Evolutionary conservation across 2,113 vertebrate species (phyloP), one percentile per base, ranked within the genome.

Genomic region (Formicarius rufipectus): DNA sequence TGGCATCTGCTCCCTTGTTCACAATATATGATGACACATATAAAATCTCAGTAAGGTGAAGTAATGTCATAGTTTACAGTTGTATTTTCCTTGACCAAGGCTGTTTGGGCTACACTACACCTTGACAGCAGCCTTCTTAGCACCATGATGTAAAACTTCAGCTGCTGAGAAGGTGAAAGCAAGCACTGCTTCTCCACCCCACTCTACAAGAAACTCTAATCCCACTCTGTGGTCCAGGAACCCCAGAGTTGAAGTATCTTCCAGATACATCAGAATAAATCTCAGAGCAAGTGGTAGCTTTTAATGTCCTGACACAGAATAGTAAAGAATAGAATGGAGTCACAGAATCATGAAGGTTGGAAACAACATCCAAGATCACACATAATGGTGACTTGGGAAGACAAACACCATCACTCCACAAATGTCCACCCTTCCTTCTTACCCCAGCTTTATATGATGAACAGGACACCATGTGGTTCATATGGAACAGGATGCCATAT

Each of bases 41-140:
- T 64, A 60, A 92, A 87, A 84, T 87, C 94, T 92, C 66, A 56
- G 60, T 63, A 40, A 87, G 94, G 91, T 87, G 84, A 93, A 64
- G 53, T 74, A 53, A 27, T 76, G 91, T 56, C 49, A 0, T 75
- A 75, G 81, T 91, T 94, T 95, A 72, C 77, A 87, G 74, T 42
- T 89, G 69, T 66, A 12, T 67, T 96, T 97, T 89, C 91, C 93
- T 95, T 93, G 89, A 94, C 71, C 60, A 56, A 53, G 53, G 31
- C 84, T 89, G 64, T 44, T 91, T 55, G 37, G 56, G 58, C 33
- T 84, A 33, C 73, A 63, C 35, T n/a, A 62, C 28, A 64, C 77
- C 74, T 82, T 95, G 89, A 89, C 84, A 93, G 89, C 52, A 77
- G 40, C 52, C 30, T 78, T 55, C 42, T 78, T 39, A 78, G 83